Conservation (phyloP, 2,113 vertebrate genomes). For the Illadopsis cleaveri region DNA sequence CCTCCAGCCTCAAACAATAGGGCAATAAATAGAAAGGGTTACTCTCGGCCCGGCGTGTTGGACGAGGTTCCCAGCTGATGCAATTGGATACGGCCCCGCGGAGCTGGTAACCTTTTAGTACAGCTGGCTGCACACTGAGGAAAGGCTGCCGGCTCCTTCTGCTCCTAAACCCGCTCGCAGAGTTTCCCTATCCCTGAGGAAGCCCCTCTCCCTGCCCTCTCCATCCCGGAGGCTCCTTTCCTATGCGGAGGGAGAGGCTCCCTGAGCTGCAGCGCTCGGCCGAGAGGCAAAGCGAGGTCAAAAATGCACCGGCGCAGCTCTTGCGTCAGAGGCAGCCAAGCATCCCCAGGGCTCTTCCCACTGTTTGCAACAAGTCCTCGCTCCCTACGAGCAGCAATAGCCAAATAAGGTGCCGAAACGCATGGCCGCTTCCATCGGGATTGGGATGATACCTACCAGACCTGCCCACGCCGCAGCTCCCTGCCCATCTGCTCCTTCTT, state of each 20-base stretch:
- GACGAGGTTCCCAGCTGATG: slow-evolving; percentile 40
- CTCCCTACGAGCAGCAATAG: slow-evolving; percentile 61
- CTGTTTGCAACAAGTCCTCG: slow-evolving; percentile 65
- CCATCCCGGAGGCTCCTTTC: neutral
- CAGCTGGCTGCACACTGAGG: neutral
- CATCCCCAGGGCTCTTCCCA: slow-evolving; percentile 62
- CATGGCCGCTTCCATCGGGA: slow-evolving; percentile 36
- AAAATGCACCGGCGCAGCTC: slow-evolving; percentile 39
- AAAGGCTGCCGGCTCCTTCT: neutral
- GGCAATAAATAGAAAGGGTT: slow-evolving; percentile 51
- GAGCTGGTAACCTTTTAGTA: neutral
- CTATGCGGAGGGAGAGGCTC: neutral
- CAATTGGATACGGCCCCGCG: neutral
- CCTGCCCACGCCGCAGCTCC: slow-evolving; percentile 24
- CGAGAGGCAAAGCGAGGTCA: slow-evolving; percentile 30
- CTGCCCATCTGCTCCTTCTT: neutral
- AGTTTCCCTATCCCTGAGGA: neutral
- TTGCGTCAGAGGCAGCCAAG: slow-evolving; percentile 76
- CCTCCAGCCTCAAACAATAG: slow-evolving; percentile 16
- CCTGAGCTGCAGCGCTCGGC: neutral
- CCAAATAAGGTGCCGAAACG: slow-evolving; percentile 81
- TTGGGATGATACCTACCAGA: slow-evolving; percentile 70
- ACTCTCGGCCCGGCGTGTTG: neutral
- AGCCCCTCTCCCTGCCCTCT: neutral
- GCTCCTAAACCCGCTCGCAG: neutral